Base-by-base conservation (phyloP, 2,888 invertebrate species). In the Nomada flava region DNA sequence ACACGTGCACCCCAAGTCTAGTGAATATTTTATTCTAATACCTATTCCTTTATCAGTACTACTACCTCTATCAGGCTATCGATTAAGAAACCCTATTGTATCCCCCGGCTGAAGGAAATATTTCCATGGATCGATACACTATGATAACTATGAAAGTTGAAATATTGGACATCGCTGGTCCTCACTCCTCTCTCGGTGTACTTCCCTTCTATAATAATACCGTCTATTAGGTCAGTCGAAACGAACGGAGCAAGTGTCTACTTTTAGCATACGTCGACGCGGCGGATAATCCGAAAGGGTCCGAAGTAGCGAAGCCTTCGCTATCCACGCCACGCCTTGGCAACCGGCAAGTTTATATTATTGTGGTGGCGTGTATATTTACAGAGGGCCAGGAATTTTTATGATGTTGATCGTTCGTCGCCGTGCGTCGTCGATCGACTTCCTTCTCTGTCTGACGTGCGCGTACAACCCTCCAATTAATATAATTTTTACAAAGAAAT, bases 361-460 rank as follows among this genome's bases (percentile, higher is more conserved):
- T 89, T 89, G 87, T 86, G 89, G 79, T 85, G 87, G 76, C 79
- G 82, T 91, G 92, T 92, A 91, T 92, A 92, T 92, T 92, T 92
- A 91, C 75, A 90, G 90, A 89, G 86, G 84, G 87, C 57, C 81
- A 81, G 91, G 92, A 92, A 92, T 92, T 92, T 92, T 91, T 90
- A 92, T 91, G 91, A 91, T 90, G 91, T 90, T 90, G 88, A 90
- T 90, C 89, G 75, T 85, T 67, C 64, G 64, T 65, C 73, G 70
- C 5, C n/a, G 36, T 71, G 20, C 60, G 42, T 2, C 60, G 50
- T 52, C 36, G 36, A 70, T 42, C 62, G n/a, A 42, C 42, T 44
- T 13, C 29, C 15, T 29, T 2, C 15, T 1, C 10, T 29, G 11
- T 26, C 26, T 11, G 26, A 7, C 26, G 26, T 5, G 18, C 18